A percentile compares a stretch with the other conserved stretches of the same genome.
These are phyloP conservation scores for Pinctada fucata DNA, from an alignment of 2,888 invertebrate species.

Conservation along the genomic window DNA sequence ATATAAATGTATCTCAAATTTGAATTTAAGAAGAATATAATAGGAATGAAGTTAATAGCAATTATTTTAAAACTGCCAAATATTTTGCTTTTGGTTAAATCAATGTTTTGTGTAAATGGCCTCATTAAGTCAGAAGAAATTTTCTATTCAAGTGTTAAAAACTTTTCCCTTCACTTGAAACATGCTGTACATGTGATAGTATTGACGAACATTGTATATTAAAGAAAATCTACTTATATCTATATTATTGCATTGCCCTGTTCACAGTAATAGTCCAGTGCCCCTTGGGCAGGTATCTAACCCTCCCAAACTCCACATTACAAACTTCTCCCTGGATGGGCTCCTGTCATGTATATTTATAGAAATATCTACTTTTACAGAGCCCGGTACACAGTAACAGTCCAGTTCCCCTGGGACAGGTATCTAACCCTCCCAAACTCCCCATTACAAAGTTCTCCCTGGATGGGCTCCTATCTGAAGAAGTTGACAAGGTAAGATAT, in stretches of 20 bases:
- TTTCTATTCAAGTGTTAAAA: too few species aligned
- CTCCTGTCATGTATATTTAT: constrained; percentile 8
- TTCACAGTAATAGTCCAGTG: constrained; percentile 20
- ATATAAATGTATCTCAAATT: too few species aligned
- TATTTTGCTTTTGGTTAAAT: too few species aligned
- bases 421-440: constrained; percentile 11
- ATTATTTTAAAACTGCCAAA: too few species aligned
- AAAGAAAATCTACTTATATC: too few species aligned
- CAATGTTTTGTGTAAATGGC: too few species aligned
- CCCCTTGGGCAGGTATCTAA: constrained; percentile 7
- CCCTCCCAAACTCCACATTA: constrained; percentile 3
- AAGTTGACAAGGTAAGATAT: constrained; percentile 29
- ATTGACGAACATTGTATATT: too few species aligned
- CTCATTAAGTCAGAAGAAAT: too few species aligned
- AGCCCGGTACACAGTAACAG: constrained; percentile 22
- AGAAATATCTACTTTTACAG: neutral
- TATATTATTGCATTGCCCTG: constrained; percentile 20
- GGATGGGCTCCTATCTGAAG: constrained; percentile 32
- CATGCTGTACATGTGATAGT: too few species aligned
- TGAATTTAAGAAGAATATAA: too few species aligned
- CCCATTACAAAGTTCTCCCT: constrained; percentile 26
- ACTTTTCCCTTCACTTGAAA: too few species aligned
- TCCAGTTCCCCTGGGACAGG: constrained; percentile 9
- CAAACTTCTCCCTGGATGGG: constrained; percentile 32
- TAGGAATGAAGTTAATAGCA: too few species aligned